Percentiles rank a stretch among this genome's conserved stretches.
Evolutionary conservation across 2,113 vertebrate species (phyloP).

Genomic region (Lagenorhynchus albirostris): DNA sequence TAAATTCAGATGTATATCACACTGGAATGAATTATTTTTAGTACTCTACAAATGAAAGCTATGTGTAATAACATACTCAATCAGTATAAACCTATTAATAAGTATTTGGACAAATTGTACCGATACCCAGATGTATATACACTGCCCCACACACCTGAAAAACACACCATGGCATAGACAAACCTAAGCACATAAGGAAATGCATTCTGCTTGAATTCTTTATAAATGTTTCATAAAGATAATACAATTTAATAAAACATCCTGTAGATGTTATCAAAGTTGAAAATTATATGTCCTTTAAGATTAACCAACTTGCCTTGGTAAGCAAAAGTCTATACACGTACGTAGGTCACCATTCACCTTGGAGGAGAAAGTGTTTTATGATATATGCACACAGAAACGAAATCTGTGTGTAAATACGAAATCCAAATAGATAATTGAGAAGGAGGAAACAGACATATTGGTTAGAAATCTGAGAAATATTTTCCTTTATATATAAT

Average conservation of each 20-base stretch:
- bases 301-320: background rate
- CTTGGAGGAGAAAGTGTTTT: slow-evolving; percentile 13
- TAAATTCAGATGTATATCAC: background rate
- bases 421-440: slow-evolving; percentile 36
- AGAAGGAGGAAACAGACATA: slow-evolving; percentile 30
- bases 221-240: slow-evolving; percentile 6
- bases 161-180: background rate
- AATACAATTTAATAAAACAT: background rate
- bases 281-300: slow-evolving; percentile 4
- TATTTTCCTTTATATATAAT: slow-evolving; percentile 11
- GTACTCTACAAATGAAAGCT: background rate
- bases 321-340: background rate
- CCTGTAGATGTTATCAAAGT: background rate
- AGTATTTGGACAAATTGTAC: background rate
- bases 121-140: background rate
- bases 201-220: background rate
- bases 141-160: background rate
- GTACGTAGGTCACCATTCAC: background rate
- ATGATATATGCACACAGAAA: background rate
- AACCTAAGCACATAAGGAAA: background rate
- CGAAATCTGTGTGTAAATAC: background rate
- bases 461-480: slow-evolving; percentile 56
- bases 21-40: background rate
- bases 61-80: background rate
- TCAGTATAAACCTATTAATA: background rate